phyloP scores from a whole-genome alignment of 2,888 invertebrate genomes.

The Argyra leucocephala region DNA sequence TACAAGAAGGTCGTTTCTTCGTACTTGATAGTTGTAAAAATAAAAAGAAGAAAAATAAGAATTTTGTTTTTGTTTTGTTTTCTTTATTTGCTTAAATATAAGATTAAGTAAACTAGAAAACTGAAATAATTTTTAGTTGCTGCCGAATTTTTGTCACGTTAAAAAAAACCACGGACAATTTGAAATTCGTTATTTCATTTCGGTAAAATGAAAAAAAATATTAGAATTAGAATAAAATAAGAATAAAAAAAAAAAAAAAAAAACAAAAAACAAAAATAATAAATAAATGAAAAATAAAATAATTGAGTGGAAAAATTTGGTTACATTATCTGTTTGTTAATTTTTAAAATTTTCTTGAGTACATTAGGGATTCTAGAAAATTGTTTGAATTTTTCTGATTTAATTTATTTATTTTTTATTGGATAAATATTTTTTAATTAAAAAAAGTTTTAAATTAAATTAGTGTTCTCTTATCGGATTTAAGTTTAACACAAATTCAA shows the following conservation, averaged over 20 bases:
- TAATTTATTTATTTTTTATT: too few species aligned
- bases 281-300: background rate
- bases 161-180: background rate
- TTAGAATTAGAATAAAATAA: background rate
- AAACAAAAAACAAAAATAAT: background rate
- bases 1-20: too few species aligned
- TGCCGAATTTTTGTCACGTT: background rate
- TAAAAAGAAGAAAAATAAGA: background rate
- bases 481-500: too few species aligned
- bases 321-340: background rate
- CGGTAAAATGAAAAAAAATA: background rate
- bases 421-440: too few species aligned
- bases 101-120: background rate
- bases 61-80: too few species aligned
- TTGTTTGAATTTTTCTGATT: background rate
- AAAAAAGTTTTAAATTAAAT: too few species aligned
- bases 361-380: background rate
- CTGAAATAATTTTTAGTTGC: background rate
- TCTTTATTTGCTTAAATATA: too few species aligned
- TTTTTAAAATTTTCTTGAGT: background rate
- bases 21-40: background rate
- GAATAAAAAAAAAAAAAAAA: background rate
- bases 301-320: background rate
- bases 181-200: background rate
- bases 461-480: too few species aligned